A percentile compares a stretch with the other conserved stretches of the same genome.
Conservation (phyloP, 2,888 invertebrate genomes). For the Nezara viridula region DNA sequence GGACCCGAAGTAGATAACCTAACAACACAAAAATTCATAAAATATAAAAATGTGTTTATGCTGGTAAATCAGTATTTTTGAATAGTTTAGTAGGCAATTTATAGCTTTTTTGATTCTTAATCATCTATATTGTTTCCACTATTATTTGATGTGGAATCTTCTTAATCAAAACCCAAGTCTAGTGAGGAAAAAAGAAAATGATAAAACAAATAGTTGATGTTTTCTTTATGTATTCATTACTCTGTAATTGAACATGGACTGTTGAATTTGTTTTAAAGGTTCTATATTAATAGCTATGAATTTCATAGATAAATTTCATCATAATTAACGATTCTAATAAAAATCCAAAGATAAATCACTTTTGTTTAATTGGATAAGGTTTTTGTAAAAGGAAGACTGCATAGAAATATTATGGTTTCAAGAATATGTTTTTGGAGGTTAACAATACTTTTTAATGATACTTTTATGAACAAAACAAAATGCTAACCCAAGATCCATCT, state of each 20-base stretch:
- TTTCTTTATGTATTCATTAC: neutral
- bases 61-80: no score
- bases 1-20: slow-evolving; percentile 73
- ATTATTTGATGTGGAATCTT: no score
- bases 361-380: neutral
- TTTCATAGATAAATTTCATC: neutral
- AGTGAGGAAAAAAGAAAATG: neutral
- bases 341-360: neutral
- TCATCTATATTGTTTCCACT: no score
- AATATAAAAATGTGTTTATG: neutral
- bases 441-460: no score
- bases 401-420: neutral
- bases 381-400: neutral
- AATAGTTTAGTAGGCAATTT: no score
- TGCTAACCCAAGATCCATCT: slow-evolving; percentile 48
- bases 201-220: neutral
- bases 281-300: no score
- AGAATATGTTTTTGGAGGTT: neutral
- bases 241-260: neutral
- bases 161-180: no score
- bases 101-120: no score
- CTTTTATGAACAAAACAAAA: slow-evolving; percentile 56
- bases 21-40: neutral
- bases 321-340: neutral
- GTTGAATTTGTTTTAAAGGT: neutral